Base-by-base conservation (phyloP, 1,140 invertebrate species). In the Cydia strobilella region DNA sequence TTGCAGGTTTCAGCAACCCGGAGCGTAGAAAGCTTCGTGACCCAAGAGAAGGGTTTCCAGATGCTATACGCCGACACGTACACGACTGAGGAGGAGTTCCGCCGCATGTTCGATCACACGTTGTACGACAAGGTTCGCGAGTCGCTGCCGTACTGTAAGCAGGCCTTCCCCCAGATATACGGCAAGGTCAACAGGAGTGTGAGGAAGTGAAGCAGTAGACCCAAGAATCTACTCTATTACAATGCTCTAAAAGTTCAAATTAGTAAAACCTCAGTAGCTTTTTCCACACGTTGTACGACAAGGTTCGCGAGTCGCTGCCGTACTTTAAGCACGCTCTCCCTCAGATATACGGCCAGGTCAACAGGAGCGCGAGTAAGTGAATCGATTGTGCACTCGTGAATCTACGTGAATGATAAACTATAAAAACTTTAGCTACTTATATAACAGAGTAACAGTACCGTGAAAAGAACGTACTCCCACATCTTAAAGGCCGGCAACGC, bases 21-120 rank as follows among this genome's bases (percentile, higher is more conserved):
- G 77, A 93, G 90, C 73, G 89, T 97, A 13, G 97, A 98, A 90
- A 92, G 93, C 65, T 97, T 96, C 90, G 96, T 97, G 13, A 90
- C 93, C 10, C 90, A 95, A 72, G 92, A 94, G 18, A 91, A 95
- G 75, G 97, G 97, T 18, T 97, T 96, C 89, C 97, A 98, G 93
- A 98, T 98, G 97, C 89, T 98, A 69, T 97, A 97, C 89, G 96
- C 96, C 0, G 97, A 98, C 82, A 97, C 96, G 0, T 97, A 96
- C 85, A 95, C 96, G 76, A 96, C 95, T 0, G 88, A 88, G 42
- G 94, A 96, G 35, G 97, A 98, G 89, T 98, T 97, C 85, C 88
- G 96, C n/a, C 80, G 94, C 72, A 98, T 98, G 97, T 98, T 97
- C 91, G 96, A 97, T 85, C 96, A 97, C 84, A 89, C 86, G 1